Evolutionary conservation across 2,113 vertebrate genomes (phyloP).

Genomic region (Sturnus vulgaris): DNA sequence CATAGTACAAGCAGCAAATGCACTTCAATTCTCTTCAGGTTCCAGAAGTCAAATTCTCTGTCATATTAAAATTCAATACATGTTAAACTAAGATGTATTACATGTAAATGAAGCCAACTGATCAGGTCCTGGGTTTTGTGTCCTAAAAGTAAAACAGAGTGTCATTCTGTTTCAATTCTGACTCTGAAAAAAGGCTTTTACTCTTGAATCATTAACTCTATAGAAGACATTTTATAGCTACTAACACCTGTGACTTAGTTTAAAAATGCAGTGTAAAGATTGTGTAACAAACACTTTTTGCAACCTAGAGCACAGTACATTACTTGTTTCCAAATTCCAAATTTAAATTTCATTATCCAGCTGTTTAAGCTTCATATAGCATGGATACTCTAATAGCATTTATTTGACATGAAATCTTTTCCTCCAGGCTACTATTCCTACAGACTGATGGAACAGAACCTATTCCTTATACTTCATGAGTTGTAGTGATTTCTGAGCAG

Average conservation of each 20-base stretch:
- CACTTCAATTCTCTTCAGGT: not conserved
- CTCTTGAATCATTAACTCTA: not conserved
- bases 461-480: not conserved
- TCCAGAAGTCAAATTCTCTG: not conserved
- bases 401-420: not conserved
- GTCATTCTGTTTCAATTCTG: not conserved
- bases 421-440: not conserved
- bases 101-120: not conserved
- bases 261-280: not conserved
- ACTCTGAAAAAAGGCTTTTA: not conserved
- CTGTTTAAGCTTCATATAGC: not conserved
- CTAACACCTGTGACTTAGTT: not conserved
- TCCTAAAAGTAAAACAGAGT: not conserved
- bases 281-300: not conserved
- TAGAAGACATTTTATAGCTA: not conserved
- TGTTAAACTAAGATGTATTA: not conserved
- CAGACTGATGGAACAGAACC: not conserved
- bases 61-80: not conserved
- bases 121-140: not conserved
- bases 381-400: not conserved
- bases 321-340: not conserved
- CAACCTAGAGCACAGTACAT: not conserved
- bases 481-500: not conserved
- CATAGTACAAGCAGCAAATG: not conserved
- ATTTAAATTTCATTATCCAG: not conserved